Percentiles rank a stretch among this genome's conserved stretches.
phyloP scores from a whole-genome alignment of 2,113 vertebrate species.

The Engraulis encrasicolus region DNA sequence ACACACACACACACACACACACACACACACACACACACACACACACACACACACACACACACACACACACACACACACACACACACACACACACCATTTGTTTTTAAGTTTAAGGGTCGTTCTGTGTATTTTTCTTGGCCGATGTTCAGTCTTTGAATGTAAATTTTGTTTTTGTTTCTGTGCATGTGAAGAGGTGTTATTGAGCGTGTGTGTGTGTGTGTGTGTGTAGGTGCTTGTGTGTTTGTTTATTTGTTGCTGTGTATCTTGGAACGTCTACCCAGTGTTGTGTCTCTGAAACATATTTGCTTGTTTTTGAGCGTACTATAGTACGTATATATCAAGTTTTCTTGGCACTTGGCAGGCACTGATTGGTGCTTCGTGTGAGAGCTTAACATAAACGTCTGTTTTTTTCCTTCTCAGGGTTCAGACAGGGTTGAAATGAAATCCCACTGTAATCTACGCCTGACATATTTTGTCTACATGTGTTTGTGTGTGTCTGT shows the following conservation, averaged over 20 bases:
- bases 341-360: no score
- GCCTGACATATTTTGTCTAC: no score
- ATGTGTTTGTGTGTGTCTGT: background rate
- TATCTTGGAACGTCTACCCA: no score
- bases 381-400: no score
- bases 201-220: background rate
- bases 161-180: background rate
- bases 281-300: no score
- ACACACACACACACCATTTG: background rate
- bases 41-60: background rate
- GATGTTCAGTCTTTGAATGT: background rate
- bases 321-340: no score
- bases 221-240: background rate
- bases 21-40: constrained; percentile 6
- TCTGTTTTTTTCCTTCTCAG: no score
- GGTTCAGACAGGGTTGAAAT: no score
- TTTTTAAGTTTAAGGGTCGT: background rate
- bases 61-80: background rate
- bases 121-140: background rate
- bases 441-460: no score
- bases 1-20: background rate
- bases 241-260: background rate
- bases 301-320: no score
- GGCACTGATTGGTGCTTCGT: no score
- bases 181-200: background rate